Percentiles rank a stretch among this genome's conserved stretches.
Evolutionary conservation across 2,113 vertebrate genomes (phyloP).

Genomic region (Hassar affinis): DNA sequence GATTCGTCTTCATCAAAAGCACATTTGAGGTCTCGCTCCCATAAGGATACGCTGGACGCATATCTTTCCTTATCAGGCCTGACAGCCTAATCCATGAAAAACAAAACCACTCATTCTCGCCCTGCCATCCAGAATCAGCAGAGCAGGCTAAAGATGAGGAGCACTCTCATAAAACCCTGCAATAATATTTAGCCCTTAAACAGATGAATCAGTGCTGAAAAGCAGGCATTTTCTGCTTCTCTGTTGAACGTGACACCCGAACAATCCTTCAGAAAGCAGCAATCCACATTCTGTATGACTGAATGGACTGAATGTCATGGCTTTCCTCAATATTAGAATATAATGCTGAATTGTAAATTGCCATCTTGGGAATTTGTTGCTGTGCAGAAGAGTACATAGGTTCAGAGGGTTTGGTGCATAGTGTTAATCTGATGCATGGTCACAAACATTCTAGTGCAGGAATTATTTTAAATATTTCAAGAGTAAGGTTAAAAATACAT

Average conservation of each 20-base stretch:
- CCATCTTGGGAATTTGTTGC: not conserved
- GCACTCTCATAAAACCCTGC: constrained; percentile 50
- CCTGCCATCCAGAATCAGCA: constrained; percentile 68
- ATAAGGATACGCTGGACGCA: constrained; percentile 47
- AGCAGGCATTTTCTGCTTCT: constrained; percentile 9
- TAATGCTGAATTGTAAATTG: not conserved
- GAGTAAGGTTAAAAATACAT: not conserved
- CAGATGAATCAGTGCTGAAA: constrained; percentile 30
- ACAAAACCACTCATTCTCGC: constrained; percentile 50
- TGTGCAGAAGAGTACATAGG: not conserved
- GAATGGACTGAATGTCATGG: constrained; percentile 8
- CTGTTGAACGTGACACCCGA: constrained; percentile 6
- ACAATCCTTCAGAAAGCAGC: constrained; percentile 16
- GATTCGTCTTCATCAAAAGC: constrained; percentile 58
- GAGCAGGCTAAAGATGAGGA: constrained; percentile 64
- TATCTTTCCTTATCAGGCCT: constrained; percentile 55
- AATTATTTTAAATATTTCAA: not conserved
- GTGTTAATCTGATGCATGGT: not conserved
- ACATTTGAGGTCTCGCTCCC: constrained; percentile 54
- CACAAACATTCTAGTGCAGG: not conserved
- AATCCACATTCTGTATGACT: constrained; percentile 15
- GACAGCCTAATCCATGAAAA: constrained; percentile 54
- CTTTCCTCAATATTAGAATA: constrained; percentile 13
- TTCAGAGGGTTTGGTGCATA: not conserved
- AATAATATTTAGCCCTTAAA: constrained; percentile 31